Conservation (phyloP, 1,140 invertebrate species). For the Manduca sexta region DNA sequence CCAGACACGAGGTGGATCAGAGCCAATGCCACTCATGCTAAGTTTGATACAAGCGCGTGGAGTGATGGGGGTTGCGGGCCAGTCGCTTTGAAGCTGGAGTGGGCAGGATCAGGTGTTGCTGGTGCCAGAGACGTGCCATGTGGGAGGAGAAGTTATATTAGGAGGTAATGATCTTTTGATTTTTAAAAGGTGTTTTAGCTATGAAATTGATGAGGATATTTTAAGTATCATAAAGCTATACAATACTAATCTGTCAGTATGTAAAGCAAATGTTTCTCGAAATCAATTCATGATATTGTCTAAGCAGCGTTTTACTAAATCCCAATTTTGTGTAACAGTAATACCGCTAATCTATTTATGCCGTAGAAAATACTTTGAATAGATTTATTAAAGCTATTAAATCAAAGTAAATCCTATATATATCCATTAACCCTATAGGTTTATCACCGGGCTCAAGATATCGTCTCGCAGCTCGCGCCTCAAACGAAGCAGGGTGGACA, state of each 20-base stretch:
- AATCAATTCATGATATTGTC: not conserved
- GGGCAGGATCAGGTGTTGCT: slow-evolving; percentile 49
- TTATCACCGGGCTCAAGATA: slow-evolving; percentile 51
- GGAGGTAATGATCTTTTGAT: slow-evolving; percentile 33
- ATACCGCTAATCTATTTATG: too few relatives aligned
- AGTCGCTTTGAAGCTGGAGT: slow-evolving; percentile 61
- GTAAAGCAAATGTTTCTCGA: too few relatives aligned
- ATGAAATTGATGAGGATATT: too few relatives aligned
- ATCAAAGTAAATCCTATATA: too few relatives aligned
- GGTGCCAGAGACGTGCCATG: slow-evolving; percentile 59
- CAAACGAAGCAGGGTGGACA: slow-evolving; percentile 59
- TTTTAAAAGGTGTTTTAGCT: too few relatives aligned
- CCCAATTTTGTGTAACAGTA: too few relatives aligned
- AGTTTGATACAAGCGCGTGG: slow-evolving; percentile 62
- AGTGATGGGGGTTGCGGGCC: slow-evolving; percentile 64
- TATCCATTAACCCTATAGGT: slow-evolving; percentile 25
- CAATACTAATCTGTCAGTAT: too few relatives aligned
- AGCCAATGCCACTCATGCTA: slow-evolving; percentile 58
- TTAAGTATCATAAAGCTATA: too few relatives aligned
- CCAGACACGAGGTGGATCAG: slow-evolving; percentile 64
- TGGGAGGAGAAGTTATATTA: slow-evolving; percentile 60
- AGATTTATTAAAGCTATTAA: too few relatives aligned
- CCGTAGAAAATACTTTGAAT: too few relatives aligned
- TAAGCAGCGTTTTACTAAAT: not conserved
- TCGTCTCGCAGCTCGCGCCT: slow-evolving; percentile 53